Base-by-base conservation (phyloP, 1,140 invertebrate genomes). In the Tetranychus cinnabarinus region DNA sequence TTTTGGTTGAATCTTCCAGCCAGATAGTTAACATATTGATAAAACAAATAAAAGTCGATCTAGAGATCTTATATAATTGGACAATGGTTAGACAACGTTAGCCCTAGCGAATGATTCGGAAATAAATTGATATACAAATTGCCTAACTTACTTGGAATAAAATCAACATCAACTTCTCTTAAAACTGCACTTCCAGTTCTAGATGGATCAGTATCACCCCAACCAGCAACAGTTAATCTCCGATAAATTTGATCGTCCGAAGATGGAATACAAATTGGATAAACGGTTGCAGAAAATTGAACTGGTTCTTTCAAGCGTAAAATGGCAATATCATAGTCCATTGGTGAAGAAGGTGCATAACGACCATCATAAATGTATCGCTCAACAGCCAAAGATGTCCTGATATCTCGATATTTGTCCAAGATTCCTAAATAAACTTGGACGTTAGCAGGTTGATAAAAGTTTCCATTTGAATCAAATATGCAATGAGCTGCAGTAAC, bases 401-500 rank as follows among this genome's bases (percentile, higher is more conserved):
- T n/a, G 7, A n/a, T 8, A 2, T 31, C n/a, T 13, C n/a, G 15
- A 31, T 31, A 2, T 31, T 52, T 52, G n/a, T 52, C 39, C 39
- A 42, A 33, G 23, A 33, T 33, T 7, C 50, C 50, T 8, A 52
- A 5, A 52, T 31, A 52, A 31, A 33, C 50, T 52, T 52, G 50
- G 23, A 23, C n/a, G 4, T n/a, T 33, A 2, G n/a, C 12, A 3
- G 31, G n/a, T 6, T 52, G n/a, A 8, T 33, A 8, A 13, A 33
- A 8, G 1, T 52, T 52, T 7, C 50, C 50, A 6, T 33, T 52
- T 12, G 50, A n/a, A 52, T 52, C 50, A 23, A 31, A 33, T n/a
- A 52, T 7, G 23, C 73, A 74, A 64, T 74, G 72, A 5, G 70
- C 69, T 45, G 73, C 73, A 23, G 73, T 73, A 7, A 74, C 35